Percentiles rank a stretch among this genome's conserved stretches.
Conservation (phyloP, 2,888 invertebrate species). For the Calliscelio sp. region DNA sequence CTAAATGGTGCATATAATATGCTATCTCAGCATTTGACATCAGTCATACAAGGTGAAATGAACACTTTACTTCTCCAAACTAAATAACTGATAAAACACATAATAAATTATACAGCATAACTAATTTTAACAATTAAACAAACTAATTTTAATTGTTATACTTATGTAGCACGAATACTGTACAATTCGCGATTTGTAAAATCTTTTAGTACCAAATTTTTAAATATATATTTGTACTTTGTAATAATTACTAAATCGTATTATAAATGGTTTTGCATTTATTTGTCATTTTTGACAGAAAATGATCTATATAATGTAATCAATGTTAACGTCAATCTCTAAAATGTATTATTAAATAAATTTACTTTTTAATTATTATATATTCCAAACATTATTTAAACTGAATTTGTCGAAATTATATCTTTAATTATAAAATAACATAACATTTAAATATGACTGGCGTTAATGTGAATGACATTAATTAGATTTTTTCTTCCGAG, state of each 20-base stretch:
- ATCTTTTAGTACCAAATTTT: slow-evolving; percentile 35
- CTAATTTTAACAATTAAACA: slow-evolving; percentile 12
- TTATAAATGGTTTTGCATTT: slow-evolving; percentile 25
- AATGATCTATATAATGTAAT: background rate
- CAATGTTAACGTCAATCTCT: background rate
- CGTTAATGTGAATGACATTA: too few relatives aligned
- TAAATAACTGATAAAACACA: slow-evolving; percentile 5
- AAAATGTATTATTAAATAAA: too few relatives aligned
- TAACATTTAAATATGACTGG: too few relatives aligned
- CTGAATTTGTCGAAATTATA: too few relatives aligned
- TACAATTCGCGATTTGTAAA: slow-evolving; percentile 23
- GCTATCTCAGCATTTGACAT: background rate
- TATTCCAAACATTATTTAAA: too few relatives aligned
- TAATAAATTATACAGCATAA: slow-evolving; percentile 18
- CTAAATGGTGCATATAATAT: slow-evolving; percentile 36
- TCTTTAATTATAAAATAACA: too few relatives aligned
- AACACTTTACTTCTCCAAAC: slow-evolving; percentile 15
- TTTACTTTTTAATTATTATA: too few relatives aligned
- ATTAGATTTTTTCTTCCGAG: slow-evolving; percentile 3
- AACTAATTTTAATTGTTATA: slow-evolving; percentile 28
- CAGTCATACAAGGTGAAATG: background rate
- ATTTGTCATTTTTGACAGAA: slow-evolving; percentile 6
- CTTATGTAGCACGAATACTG: background rate
- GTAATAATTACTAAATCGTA: slow-evolving; percentile 13
- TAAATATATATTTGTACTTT: slow-evolving; percentile 36